Evolutionary conservation across 2,888 invertebrate genomes (phyloP), one percentile per base, ranked within the genome.

Genomic region (Rhaphigaster nebulosa): DNA sequence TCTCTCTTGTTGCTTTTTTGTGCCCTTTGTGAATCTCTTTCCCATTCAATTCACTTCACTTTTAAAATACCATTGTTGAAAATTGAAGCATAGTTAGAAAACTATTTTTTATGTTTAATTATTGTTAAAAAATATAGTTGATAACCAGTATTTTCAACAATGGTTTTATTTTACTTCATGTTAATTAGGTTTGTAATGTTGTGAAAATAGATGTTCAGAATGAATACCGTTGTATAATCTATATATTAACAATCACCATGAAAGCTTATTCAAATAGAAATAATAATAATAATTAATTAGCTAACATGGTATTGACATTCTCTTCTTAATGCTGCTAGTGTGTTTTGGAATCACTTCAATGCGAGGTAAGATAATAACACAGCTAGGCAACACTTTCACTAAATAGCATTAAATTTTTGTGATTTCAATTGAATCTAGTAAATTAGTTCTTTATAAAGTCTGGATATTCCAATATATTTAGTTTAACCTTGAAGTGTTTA

Each of bases 341-440:
- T 98, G 96, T 98, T 98, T 97, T 98, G 98, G 98, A 98, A 98
- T 96, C 97, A 98, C 97, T 98, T 98, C 97, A 98, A 98, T 95
- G 97, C 98, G 96, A 98, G 98, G 98, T 98, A 98, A 98, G 98
- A 92, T 76, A 45, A 92, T 89, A 89, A 70, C 84, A 91, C 80
- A 89, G 87, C 38, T 90, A 90, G 91, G 91, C 88, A 84, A 91
- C 90, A 76, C 90, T 89, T 91, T 89, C 89, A 87, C 87, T 70
- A 80, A 87, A 89, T 70, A 91, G 87, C 90, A 90, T 90, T 90
- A 20, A 87, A 52, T 90, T 84, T 90, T 90, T 54, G n/a, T 90
- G 80, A 90, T 90, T 87, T 90, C 90, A 90, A 90, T 80, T 90
- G 90, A 90, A 65, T 90, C 89, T 89, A 6, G 1, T 56, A 18